Conservation (phyloP, 2,888 invertebrate species). For the Agrotis ipsilon region DNA sequence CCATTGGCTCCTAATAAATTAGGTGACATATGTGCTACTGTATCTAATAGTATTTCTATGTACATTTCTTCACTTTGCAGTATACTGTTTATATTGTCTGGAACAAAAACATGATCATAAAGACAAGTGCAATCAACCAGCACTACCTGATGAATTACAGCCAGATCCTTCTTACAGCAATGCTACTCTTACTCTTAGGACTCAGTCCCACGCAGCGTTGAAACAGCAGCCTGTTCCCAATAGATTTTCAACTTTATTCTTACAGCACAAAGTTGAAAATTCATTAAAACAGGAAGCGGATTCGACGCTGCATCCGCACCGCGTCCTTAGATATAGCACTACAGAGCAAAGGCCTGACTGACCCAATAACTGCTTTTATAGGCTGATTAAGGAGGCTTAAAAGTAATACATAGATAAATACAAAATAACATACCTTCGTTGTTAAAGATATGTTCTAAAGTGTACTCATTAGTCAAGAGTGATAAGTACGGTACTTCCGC, state of each 20-base stretch:
- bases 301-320: no score
- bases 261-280: no score
- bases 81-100: conserved; percentile 92
- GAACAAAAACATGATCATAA: conserved; percentile 45
- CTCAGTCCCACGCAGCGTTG: no score
- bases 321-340: no score
- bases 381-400: no score
- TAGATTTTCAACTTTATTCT: no score
- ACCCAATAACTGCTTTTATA: not conserved
- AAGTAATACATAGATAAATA: not conserved
- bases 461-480: conserved; percentile 82
- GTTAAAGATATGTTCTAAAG: conserved; percentile 82
- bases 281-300: no score
- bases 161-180: no score
- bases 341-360: not conserved
- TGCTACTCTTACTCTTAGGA: no score
- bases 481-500: conserved; percentile 87
- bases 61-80: conserved; percentile 93
- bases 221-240: no score
- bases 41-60: conserved; percentile 91
- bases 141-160: no score
- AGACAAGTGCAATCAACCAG: no score
- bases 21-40: conserved; percentile 91
- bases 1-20: conserved; percentile 92
- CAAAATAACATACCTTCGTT: conserved; percentile 77